Evolutionary conservation across 2,797 vertebrate genomes (phyloP), one percentile per base, ranked within the genome.

Genomic region (Astyanax mexicanus): DNA sequence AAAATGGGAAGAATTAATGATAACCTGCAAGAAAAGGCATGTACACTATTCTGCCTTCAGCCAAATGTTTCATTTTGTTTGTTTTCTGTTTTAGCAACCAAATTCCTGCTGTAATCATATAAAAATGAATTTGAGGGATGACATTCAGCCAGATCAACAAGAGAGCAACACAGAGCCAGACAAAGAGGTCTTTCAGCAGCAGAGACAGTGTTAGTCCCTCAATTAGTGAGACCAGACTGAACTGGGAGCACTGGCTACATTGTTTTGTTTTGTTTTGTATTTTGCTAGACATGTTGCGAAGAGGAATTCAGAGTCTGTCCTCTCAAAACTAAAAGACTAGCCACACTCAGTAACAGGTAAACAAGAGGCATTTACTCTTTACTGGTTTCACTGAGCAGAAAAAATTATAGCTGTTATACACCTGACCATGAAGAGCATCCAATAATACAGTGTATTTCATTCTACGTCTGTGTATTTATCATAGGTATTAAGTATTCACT

Each of bases 171-270:
- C 87, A 79, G 80, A 71, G 80, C 94, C 54, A 57, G 54, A 32
- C 32, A 58, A 60, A 37, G 32, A 37, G 32, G 96, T 96, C 93
- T 95, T 95, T 97, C 94, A 95, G 88, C 74, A 13, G 79, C 77
- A 69, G 88, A 32, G 89, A 94, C 90, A 88, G 94, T 95, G 92
- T 94, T 91, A 88, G 83, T 82, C 83, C 91, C 73, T 89, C 90
- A 95, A 91, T 93, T 94, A 95, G 93, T 82, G 68, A 86, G 84
- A 85, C 88, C 88, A 89, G 88, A 35, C 55, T 35, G 55, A 58
- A 35, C 58, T 17, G 9, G 13, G 29, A 35, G 17, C 88, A 89
- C 88, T 87, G 88, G 86, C 81, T 83, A 82, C 80, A 90, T 86
- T 86, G 80, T 80, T 78, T 80, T 78, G 29, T 32, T 2, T 32